phyloP scores from a whole-genome alignment of 1,140 invertebrate species.

The Solen grandis region DNA sequence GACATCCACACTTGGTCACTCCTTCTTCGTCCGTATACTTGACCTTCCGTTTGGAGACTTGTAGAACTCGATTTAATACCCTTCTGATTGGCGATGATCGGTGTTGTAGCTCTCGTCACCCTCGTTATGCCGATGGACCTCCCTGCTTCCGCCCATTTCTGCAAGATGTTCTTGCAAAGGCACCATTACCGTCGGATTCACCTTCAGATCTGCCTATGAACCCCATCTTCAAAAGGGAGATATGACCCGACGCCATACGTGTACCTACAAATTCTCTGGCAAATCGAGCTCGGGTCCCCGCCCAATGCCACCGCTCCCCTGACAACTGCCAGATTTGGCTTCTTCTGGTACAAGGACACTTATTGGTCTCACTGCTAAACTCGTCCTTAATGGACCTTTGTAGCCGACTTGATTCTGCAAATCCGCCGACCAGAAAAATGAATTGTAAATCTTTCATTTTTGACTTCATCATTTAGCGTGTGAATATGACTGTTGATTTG shows the following conservation, averaged over 20 bases:
- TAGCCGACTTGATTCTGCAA: slow-evolving; percentile 83
- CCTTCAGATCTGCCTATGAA: slow-evolving; percentile 83
- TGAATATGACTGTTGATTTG: slow-evolving; percentile 76
- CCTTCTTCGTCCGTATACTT: slow-evolving; percentile 84
- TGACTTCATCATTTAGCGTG: slow-evolving; percentile 66
- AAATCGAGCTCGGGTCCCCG: slow-evolving; percentile 83
- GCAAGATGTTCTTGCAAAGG: slow-evolving; percentile 85
- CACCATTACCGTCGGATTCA: slow-evolving; percentile 81
- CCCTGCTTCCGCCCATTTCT: slow-evolving; percentile 83
- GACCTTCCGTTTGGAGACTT: slow-evolving; percentile 81
- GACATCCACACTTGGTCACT: slow-evolving; percentile 83
- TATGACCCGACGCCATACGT: slow-evolving; percentile 85
- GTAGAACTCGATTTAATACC: slow-evolving; percentile 84
- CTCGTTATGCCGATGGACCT: slow-evolving; percentile 83
- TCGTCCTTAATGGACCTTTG: slow-evolving; percentile 82
- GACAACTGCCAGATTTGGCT: slow-evolving; percentile 76
- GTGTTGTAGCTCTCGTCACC: slow-evolving; percentile 83
- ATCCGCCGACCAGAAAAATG: slow-evolving; percentile 85
- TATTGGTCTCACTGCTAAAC: slow-evolving; percentile 80
- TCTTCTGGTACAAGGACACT: slow-evolving; percentile 84
- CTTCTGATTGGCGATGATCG: slow-evolving; percentile 82
- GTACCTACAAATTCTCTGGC: slow-evolving; percentile 82
- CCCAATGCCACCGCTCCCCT: slow-evolving; percentile 84
- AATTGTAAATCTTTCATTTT: slow-evolving; percentile 80
- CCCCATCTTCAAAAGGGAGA: slow-evolving; percentile 82